Evolutionary conservation across 1,140 invertebrate genomes (phyloP).

Genomic region (Steinernema feltiae): DNA sequence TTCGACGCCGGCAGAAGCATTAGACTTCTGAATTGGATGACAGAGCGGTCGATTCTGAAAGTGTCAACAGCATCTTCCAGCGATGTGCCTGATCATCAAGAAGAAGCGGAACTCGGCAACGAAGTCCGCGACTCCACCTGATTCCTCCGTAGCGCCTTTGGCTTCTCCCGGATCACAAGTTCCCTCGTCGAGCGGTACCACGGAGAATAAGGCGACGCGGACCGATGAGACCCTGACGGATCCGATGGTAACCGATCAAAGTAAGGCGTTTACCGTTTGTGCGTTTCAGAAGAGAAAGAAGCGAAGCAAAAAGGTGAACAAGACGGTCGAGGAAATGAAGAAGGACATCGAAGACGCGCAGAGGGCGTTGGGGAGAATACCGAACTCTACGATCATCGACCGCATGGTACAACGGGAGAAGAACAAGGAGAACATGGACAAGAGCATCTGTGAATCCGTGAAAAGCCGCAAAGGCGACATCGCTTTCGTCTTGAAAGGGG

Average conservation of each 20-base stretch:
- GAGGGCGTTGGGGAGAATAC: neutral
- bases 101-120: neutral
- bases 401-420: neutral
- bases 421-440: neutral
- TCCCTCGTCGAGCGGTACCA: neutral
- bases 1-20: too few relatives aligned
- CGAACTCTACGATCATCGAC: slow-evolving; percentile 4
- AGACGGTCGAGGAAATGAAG: neutral
- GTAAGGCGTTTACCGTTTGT: too few relatives aligned
- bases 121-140: neutral
- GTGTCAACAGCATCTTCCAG: neutral
- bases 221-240: neutral
- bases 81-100: neutral
- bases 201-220: too few relatives aligned
- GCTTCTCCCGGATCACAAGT: neutral
- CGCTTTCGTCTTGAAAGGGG: neutral
- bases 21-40: neutral
- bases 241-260: neutral
- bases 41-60: neutral
- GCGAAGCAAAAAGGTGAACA: too few relatives aligned
- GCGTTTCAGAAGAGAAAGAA: too few relatives aligned
- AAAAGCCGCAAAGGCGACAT: neutral
- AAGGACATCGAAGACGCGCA: neutral
- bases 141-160: neutral
- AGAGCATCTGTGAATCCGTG: neutral